Conservation (phyloP, 1,140 invertebrate genomes). For the Macrocentrus cingulum region DNA sequence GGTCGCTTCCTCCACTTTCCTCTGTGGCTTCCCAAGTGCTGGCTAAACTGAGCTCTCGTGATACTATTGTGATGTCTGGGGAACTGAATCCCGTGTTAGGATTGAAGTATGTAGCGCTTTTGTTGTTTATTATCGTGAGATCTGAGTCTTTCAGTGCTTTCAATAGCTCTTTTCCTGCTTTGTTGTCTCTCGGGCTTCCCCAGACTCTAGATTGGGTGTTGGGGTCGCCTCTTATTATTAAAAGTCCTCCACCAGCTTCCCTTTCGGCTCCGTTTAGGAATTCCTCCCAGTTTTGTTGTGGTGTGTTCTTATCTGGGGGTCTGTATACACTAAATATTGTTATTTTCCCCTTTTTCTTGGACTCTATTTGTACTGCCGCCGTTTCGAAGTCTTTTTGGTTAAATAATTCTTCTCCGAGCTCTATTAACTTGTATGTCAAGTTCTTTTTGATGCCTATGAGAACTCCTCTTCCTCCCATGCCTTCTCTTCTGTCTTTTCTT, state of each 20-base stretch:
- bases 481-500: neutral
- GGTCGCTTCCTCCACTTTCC: neutral
- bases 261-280: neutral
- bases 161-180: neutral
- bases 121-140: neutral
- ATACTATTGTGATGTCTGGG: neutral
- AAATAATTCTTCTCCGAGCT: neutral
- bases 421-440: neutral
- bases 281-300: neutral
- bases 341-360: neutral
- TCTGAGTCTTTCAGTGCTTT: neutral
- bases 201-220: neutral
- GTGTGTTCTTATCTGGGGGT: neutral
- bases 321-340: slow-evolving; percentile 1
- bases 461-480: neutral
- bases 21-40: neutral
- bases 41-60: no score
- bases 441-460: slow-evolving; percentile 16
- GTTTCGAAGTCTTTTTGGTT: slow-evolving; percentile 1
- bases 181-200: neutral
- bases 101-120: neutral
- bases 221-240: slow-evolving; percentile 1
- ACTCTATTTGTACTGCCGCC: neutral
- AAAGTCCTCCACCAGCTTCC: neutral
- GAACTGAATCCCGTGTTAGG: neutral